Evolutionary conservation across 2,113 vertebrate species (phyloP).

Genomic region (Elgaria multicarinata): DNA sequence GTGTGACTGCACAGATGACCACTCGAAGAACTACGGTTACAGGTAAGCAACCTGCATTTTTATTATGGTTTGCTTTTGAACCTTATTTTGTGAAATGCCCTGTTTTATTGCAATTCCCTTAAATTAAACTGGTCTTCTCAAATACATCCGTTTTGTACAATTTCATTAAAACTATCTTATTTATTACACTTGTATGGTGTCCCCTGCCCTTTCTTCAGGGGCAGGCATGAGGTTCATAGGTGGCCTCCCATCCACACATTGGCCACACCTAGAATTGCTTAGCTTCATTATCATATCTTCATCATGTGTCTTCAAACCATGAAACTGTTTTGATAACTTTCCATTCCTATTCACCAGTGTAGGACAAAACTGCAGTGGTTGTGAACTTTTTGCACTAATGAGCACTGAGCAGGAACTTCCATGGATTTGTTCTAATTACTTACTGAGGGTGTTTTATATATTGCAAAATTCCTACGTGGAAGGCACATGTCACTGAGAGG

Average conservation of each 20-base stretch:
- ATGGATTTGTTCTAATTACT: neutral
- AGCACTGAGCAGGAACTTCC: neutral
- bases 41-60: too few species aligned
- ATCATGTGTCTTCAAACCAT: neutral
- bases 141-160: neutral
- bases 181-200: neutral
- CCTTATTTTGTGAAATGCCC: neutral
- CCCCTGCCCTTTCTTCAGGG: neutral
- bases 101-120: neutral
- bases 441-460: neutral
- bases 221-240: neutral
- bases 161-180: neutral
- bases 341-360: neutral
- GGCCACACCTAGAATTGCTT: neutral
- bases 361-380: neutral
- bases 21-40: too few species aligned
- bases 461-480: neutral
- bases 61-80: neutral
- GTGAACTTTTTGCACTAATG: neutral
- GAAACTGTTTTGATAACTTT: neutral
- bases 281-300: neutral
- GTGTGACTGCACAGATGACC: too few species aligned
- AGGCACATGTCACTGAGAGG: too few species aligned
- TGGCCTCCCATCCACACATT: too few species aligned
- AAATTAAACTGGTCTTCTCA: neutral